These are phyloP conservation scores for Hypotaenidia okinawae DNA, from an alignment of 2,797 vertebrate genomes.

Conservation along the genomic window DNA sequence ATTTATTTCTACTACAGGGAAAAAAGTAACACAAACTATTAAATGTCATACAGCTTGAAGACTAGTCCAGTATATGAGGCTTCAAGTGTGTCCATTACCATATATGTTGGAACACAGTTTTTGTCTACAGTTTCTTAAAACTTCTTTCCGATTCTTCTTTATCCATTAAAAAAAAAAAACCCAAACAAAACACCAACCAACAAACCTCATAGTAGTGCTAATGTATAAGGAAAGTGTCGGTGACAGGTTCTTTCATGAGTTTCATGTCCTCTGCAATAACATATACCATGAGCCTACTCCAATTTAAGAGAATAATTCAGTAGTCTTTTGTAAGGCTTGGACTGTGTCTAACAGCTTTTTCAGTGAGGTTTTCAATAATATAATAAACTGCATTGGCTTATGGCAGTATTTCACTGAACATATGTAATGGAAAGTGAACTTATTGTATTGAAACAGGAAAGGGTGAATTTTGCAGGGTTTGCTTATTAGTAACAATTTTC, in stretches of 20 bases:
- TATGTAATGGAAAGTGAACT: neutral
- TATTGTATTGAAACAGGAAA: neutral
- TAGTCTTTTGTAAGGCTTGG: neutral
- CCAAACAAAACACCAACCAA: too few relatives aligned
- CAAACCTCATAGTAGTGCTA: neutral
- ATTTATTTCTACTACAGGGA: neutral
- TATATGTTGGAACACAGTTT: neutral
- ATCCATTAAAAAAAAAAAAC: neutral
- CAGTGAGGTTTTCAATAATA: neutral
- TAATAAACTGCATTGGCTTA: neutral
- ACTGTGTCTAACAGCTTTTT: neutral
- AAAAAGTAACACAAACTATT: neutral
- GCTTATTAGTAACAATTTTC: slow-evolving; percentile 18
- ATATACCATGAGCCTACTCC: neutral
- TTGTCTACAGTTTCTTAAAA: neutral
- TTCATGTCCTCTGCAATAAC: neutral
- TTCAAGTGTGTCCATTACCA: neutral
- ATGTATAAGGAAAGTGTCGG: neutral
- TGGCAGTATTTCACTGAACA: neutral
- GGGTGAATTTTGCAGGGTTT: neutral
- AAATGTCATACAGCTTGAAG: neutral
- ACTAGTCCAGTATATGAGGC: neutral
- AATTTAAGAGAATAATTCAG: neutral
- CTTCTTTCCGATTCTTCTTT: neutral
- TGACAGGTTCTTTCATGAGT: neutral